Evolutionary conservation across 2,797 vertebrate genomes (phyloP).

Genomic region (Mico argentatus): DNA sequence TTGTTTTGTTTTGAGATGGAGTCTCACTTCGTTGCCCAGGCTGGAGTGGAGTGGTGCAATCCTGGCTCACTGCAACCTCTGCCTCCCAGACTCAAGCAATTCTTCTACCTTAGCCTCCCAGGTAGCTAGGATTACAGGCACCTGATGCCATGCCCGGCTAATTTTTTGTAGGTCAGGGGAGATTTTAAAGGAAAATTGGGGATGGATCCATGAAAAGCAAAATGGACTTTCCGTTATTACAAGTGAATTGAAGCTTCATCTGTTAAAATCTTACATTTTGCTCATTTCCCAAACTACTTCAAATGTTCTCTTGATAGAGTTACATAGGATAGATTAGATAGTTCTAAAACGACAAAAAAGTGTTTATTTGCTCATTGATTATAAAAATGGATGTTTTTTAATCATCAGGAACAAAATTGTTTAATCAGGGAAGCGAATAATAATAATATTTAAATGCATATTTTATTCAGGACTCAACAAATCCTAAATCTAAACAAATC

Average conservation of each 20-base stretch:
- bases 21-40: background rate
- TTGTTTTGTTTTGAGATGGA: background rate
- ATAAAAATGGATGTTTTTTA: constrained; percentile 20
- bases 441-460: background rate
- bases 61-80: background rate
- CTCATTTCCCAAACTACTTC: background rate
- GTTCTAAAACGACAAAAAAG: background rate
- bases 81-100: too few relatives aligned
- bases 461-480: background rate
- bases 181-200: constrained; percentile 40
- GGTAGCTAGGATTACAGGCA: background rate
- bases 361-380: background rate
- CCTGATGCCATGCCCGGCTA: too few relatives aligned
- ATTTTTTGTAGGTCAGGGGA: background rate
- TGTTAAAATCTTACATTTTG: background rate
- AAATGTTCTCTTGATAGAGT: background rate
- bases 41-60: background rate
- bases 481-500: background rate
- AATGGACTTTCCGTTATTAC: background rate
- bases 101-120: too few relatives aligned
- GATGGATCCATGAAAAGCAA: background rate
- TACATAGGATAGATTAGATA: background rate
- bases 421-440: background rate
- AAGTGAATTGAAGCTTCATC: background rate
- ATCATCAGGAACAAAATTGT: background rate